Evolutionary conservation across 2,797 vertebrate species (phyloP), one percentile per base, ranked within the genome.

Genomic region (Apodemus agrarius): DNA sequence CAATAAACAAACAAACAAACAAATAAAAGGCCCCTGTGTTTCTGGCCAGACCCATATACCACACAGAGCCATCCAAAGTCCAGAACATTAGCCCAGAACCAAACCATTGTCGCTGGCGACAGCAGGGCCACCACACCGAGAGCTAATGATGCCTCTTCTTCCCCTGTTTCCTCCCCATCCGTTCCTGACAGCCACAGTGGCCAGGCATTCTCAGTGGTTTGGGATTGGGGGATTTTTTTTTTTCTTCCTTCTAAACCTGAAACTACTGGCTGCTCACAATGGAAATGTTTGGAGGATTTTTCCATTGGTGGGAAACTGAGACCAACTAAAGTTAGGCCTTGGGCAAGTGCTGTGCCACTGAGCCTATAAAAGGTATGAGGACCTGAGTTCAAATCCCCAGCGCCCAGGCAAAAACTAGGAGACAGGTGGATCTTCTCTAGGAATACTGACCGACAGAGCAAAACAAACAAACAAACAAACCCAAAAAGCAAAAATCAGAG

Each of bases 241-340:
- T 43, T 86, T 72, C 10, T 87, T 63, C 86, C 61, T 96, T 88
- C 79, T 81, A 67, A 91, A 90, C 34, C 46, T 87, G 83, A 74
- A 82, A 78, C 59, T 82, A 59, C n/a, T 80, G 74, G 52, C 61
- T 87, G 72, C 74, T 93, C 59, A 63, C 14, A 61, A 4, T 90
- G 78, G 74, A 88, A 90, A 89, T 37, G 43, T n/a, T 63, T 65
- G 9, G n/a, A 3, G 24, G 29, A 34, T 19, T 78, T 88, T 43
- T 78, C 31, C 52, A 54, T 14, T 65, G 40, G 31, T 79, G 34
- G 43, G 6, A 7, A 49, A 7, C 34, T 59, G 16, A 57, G 67
- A 37, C 49, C 43, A 43, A 43, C 43, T 43, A 43, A 43, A 43
- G 43, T 43, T 43, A 57, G 34, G 34, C 49, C 46, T 40, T 87